Evolutionary conservation across 30 jellyfish, hydroid and myxozoan species (phyloP).

Genomic region (Hydra vulgaris): DNA sequence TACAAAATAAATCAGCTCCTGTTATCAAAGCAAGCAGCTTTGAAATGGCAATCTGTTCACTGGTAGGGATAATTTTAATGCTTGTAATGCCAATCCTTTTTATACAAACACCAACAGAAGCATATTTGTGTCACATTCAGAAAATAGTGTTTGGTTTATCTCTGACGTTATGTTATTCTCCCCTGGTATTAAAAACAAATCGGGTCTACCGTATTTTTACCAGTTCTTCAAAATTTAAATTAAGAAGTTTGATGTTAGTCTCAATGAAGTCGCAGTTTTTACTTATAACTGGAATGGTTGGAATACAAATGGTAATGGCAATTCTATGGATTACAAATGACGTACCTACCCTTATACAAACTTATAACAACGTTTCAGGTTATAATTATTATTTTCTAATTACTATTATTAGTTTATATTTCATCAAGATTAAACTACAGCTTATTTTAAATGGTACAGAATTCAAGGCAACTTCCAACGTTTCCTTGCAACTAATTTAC

Average conservation of each 20-base stretch:
- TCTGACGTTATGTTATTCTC: conserved; percentile 82
- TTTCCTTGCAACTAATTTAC: too few species aligned
- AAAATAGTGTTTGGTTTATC: conserved; percentile 70
- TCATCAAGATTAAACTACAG: neutral
- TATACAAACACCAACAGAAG: conserved; percentile 10
- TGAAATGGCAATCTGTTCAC: conserved; percentile 29
- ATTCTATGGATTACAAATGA: conserved; percentile 73
- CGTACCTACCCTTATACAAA: conserved; percentile 45
- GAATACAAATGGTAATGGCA: conserved; percentile 61
- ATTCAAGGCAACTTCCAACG: too few species aligned
- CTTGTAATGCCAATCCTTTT: conserved; percentile 13
- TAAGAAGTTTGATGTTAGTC: conserved; percentile 45
- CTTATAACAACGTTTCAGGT: conserved; percentile 13
- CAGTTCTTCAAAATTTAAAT: conserved; percentile 40
- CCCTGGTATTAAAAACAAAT: conserved; percentile 70
- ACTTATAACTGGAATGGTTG: conserved; percentile 51
- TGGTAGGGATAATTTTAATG: conserved; percentile 21
- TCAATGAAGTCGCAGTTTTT: conserved; percentile 74
- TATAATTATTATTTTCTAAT: neutral
- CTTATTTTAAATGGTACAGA: neutral
- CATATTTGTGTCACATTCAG: conserved; percentile 41
- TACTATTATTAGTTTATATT: neutral
- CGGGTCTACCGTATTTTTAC: conserved; percentile 88
- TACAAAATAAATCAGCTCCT: conserved; percentile 4
- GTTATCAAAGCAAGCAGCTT: conserved; percentile 30